A percentile compares a stretch with the other conserved stretches of the same genome.
Evolutionary conservation across 2,113 vertebrate genomes (phyloP).

Genomic region (Lipotes vexillifer): DNA sequence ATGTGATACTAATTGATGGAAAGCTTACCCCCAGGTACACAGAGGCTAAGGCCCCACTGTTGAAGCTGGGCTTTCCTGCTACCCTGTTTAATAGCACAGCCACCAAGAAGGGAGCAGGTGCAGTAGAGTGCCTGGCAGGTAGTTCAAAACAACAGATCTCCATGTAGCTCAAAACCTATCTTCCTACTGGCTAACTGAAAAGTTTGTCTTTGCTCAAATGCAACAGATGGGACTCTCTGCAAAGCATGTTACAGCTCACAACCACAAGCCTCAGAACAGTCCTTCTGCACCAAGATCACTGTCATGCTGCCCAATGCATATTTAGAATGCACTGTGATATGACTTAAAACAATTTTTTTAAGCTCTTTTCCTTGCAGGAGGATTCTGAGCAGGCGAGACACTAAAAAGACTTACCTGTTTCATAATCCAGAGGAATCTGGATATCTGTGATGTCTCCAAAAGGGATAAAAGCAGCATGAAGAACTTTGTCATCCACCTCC

Average conservation of each 20-base stretch:
- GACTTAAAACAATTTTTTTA: neutral
- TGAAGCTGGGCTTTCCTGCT: neutral
- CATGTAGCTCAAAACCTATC: neutral
- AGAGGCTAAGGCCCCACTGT: neutral
- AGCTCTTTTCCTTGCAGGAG: neutral
- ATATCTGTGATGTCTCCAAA: slow-evolving; percentile 97
- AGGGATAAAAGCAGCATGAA: slow-evolving; percentile 96
- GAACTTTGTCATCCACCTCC: slow-evolving; percentile 95
- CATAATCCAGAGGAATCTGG: slow-evolving; percentile 97
- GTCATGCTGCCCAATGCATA: neutral
- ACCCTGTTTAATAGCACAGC: neutral
- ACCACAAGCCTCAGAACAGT: neutral
- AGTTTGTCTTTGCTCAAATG: neutral
- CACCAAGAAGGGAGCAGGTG: neutral
- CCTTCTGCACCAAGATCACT: neutral
- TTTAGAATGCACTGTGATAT: neutral
- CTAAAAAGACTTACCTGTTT: slow-evolving; percentile 86
- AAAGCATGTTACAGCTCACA: neutral
- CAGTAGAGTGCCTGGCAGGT: neutral
- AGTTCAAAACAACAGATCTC: neutral
- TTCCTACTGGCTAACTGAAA: neutral
- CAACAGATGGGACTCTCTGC: neutral
- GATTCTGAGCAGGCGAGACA: neutral
- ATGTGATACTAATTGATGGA: neutral
- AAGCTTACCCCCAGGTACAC: neutral